Evolutionary conservation across 2,113 vertebrate genomes (phyloP).

Genomic region (Chloropsis cyanopogon): DNA sequence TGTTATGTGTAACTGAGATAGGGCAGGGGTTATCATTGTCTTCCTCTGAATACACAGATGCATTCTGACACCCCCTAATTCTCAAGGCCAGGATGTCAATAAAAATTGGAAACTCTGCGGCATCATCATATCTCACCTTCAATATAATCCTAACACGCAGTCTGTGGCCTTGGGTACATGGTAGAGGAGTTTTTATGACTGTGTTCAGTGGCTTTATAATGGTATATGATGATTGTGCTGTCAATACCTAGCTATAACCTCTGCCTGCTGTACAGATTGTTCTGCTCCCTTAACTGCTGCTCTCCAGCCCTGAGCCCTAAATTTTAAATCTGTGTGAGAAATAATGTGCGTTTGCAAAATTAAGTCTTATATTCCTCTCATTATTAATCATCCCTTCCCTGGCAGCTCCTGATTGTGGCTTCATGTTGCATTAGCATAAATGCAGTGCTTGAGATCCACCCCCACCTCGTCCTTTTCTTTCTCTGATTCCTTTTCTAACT

Average conservation of each 20-base stretch:
- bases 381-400: slow-evolving; percentile 43
- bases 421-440: background rate
- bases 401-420: slow-evolving; percentile 32
- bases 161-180: background rate
- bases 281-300: slow-evolving; percentile 26
- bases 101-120: slow-evolving; percentile 12
- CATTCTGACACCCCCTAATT: slow-evolving; percentile 22
- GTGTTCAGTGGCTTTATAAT: slow-evolving; percentile 20
- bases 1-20: background rate
- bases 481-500: slow-evolving; percentile 22
- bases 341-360: background rate
- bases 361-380: slow-evolving; percentile 6
- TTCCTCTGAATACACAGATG: slow-evolving; percentile 6
- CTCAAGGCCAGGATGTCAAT: slow-evolving; percentile 2
- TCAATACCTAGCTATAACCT: slow-evolving; percentile 43
- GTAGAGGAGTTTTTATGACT: background rate
- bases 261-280: background rate
- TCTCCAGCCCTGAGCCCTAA: background rate
- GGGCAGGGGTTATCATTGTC: background rate
- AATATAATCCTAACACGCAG: background rate
- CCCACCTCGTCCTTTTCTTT: background rate
- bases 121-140: slow-evolving; percentile 28
- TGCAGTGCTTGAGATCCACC: background rate
- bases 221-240: slow-evolving; percentile 8
- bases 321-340: slow-evolving; percentile 34